Base-by-base conservation (phyloP, 2,888 invertebrate species). In the Flexamia atlantica region DNA sequence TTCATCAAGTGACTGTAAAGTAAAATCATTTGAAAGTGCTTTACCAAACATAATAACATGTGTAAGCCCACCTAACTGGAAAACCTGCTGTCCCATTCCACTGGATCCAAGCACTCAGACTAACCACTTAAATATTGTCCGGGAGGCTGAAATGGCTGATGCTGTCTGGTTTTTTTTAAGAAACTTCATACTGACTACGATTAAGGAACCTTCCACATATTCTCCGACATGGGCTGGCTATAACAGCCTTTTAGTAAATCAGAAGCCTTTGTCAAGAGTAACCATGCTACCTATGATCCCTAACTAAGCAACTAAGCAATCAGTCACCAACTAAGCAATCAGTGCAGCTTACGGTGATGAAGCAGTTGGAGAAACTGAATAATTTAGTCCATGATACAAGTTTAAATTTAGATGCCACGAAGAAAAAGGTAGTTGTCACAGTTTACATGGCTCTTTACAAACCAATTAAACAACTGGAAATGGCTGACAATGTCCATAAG, bases 371-470 rank as follows among this genome's bases (percentile, higher is more conserved):
- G 5, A 57, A 57, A 57, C 57, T 64, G 30, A 64, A 64, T 64
- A 64, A 23, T 64, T 64, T 30, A 64, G 64, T 64, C 64, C 64
- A 64, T 20, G 64, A 10, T 64, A 64, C 64, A 64, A 64, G 64
- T 64, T 30, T 23, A 25, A 23, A 64, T 64, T 25, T 64, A 64
- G 20, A 64, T 12, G 64, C 20, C 64, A 64, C 17, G 25, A 64
- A 20, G 14, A 64, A 64, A 64, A n/a, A 64, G 14, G 64, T 64
- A 64, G 64, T 20, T 64, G 64, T 64, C 23, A 64, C 64, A 64
- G 64, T 64, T 64, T 17, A 64, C 64, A 64, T 64, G 64, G 64
- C 64, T 64, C 64, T 64, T 64, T n/a, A n/a, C 64, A 64, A 64
- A 64, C 23, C 20, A 64, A 64, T 64, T 20, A 20, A 64, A 64